Base-by-base conservation (phyloP, 1,140 invertebrate species). In the Cephus cinctus region DNA sequence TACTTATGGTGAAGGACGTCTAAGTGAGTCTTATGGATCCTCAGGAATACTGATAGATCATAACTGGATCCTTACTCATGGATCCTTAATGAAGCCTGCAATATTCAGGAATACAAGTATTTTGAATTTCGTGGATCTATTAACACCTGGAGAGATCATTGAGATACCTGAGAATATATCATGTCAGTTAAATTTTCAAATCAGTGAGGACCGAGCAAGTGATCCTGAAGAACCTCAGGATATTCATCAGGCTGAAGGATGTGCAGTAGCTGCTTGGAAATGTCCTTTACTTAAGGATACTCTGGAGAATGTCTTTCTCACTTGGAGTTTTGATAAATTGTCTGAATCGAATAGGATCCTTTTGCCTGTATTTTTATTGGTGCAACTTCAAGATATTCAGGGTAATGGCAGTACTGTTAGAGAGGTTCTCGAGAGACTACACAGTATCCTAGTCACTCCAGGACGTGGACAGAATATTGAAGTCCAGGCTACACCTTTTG, bases 401-500 rank as follows among this genome's bases (percentile, higher is more conserved):
- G n/a, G n/a, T n/a, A n/a, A n/a, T n/a, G n/a, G n/a, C n/a, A n/a
- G n/a, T n/a, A n/a, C n/a, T n/a, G n/a, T n/a, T n/a, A n/a, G 27
- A 19, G 23, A 52, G 11, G 30, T n/a, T 40, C 38, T 54, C 3
- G 12, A n/a, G 11, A 18, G 19, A 18, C 39, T 54, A 2, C 34
- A 35, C 14, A 19, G 41, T n/a, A 3, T 35, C 12, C 14, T 23
- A 3, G 21, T 18, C 8, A 32, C 70, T 0, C 69, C 74, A 0
- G 63, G 57, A 4, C 53, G 73, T 31, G 74, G 74, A 0, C 57
- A 65, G 0, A 53, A 55, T 14, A 52, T 81, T 1, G 72, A 79
- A 61, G 67, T 80, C 0, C 67, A 75, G 34, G 80, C 78, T 1
- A 80, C 79, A 2, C 80, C 81, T 2, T 82, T 82, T 44, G 80